Base-by-base conservation (phyloP, 2,888 invertebrate genomes). In the Leptopilina drosophilae region DNA sequence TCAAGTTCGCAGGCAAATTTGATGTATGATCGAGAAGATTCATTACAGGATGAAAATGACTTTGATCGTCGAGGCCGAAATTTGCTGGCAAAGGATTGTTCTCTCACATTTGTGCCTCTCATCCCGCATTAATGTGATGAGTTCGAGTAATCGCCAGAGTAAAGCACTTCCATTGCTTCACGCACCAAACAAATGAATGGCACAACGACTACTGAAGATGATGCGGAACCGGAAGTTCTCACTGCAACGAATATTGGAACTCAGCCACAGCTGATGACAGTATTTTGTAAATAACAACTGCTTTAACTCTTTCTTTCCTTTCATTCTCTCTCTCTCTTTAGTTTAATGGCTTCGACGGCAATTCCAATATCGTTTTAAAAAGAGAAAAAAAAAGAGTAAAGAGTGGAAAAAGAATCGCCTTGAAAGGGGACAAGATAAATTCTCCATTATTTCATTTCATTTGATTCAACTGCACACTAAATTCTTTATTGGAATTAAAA, bases 71-170 rank as follows among this genome's bases (percentile, higher is more conserved):
- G 53, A 49, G 49, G 69, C 69, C 53, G 53, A 69, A 69, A 69
- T 8, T 53, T 69, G 69, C 69, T 69, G 69, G 69, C 69, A 69
- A 69, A 69, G 69, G 69, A 69, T 69, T 69, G 69, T 69, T 62
- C 69, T 69, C 69, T 69, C 33, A 69, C 53, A 33, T 26, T 69
- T 42, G 69, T 26, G 69, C 7, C n/a, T 20, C 69, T 69, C 69
- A 69, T 69, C 69, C 49, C 69, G 42, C 42, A 69, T 69, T 69
- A 69, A 69, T 53, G 69, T 14, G 53, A 69, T 69, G 69, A 69
- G 49, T 69, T 69, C 69, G 26, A 69, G 46, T 69, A 69, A 69
- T 69, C 49, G 69, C 7, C 20, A 46, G 49, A 49, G 49, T 49
- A 20, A 67, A 67, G 67, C 46, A 20, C 69, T 69, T 62, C 33